A percentile compares a stretch with the other conserved stretches of the same genome.
phyloP scores from a whole-genome alignment of 2,113 vertebrate genomes.

The Rafetus swinhoei region DNA sequence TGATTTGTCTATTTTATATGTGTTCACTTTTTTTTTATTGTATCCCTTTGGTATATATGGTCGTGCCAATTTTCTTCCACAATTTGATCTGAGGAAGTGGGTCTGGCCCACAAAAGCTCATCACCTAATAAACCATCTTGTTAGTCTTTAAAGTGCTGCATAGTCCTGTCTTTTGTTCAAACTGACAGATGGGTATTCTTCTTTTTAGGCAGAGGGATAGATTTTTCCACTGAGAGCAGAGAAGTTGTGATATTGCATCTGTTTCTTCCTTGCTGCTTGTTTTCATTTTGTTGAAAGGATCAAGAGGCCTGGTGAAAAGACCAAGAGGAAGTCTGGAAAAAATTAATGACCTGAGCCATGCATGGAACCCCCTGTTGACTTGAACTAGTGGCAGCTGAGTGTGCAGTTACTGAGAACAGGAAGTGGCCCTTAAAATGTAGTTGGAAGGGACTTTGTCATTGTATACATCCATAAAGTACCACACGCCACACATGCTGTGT shows the following conservation, averaged over 20 bases:
- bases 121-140: no score
- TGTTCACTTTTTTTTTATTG: no score
- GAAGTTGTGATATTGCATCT: not conserved
- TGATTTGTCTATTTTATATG: no score
- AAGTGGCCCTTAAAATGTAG: rapidly evolving
- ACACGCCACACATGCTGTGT: rapidly evolving
- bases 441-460: not conserved
- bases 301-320: not conserved
- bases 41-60: no score
- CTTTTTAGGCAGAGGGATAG: not conserved
- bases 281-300: not conserved
- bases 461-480: not conserved
- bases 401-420: not conserved
- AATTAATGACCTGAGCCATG: not conserved
- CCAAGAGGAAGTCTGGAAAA: not conserved
- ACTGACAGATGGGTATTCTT: not conserved
- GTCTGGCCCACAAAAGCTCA: no score
- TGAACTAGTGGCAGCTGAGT: not conserved
- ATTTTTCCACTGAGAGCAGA: not conserved
- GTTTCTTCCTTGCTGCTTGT: not conserved
- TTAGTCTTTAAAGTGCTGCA: no score
- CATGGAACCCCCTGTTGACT: rapidly evolving
- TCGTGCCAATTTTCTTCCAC: no score
- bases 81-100: no score
- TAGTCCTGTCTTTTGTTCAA: no score